Evolutionary conservation across 2,797 vertebrate species (phyloP), one percentile per base, ranked within the genome.

Genomic region (Dermochelys coriacea): DNA sequence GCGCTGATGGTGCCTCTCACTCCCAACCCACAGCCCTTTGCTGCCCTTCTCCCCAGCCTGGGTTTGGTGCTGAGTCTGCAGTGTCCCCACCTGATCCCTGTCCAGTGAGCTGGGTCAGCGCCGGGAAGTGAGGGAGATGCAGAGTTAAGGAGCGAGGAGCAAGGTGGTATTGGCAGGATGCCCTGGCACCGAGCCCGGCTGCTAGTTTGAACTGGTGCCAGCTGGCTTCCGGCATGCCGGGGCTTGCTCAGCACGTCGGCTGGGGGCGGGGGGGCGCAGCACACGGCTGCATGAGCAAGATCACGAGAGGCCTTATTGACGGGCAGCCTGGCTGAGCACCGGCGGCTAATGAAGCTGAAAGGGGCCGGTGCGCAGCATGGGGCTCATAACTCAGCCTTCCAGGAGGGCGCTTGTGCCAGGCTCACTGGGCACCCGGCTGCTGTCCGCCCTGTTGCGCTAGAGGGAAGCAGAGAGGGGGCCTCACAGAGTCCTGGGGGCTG

Each of bases 181-280:
- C 98, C 98, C 98, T 98, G 98, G 98, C 98, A 94, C 81, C 12
- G 11, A 19, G 98, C 98, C 98, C 98, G 97, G 98, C 98, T 98
- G 98, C 98, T 98, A 96, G 98, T 98, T 98, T 99, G 99, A 99
- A 98, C 90, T 93, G 92, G 94, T 98, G 99, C 99, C 99, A 99
- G 98, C 98, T 99, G 99, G 99, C 99, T 98, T 95, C 95, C 95
- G 64, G 98, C 98, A 96, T 96, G 97, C 98, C 31, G 97, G 98
- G 98, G 98, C 98, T 97, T 97, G 96, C 84, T 82, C 90, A 94
- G 97, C 89, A 94, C 51, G 87, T 84, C 52, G 86, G 71, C 95
- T 87, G 88, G 85, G 71, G 5, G 23, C 23, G 95, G 94, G 96
- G 82, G 90, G 92, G 47, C 79, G 96, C 89, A 89, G 90, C 4